Conservation (phyloP, 2,888 invertebrate genomes). For the Rhagophthalmus giganteus region DNA sequence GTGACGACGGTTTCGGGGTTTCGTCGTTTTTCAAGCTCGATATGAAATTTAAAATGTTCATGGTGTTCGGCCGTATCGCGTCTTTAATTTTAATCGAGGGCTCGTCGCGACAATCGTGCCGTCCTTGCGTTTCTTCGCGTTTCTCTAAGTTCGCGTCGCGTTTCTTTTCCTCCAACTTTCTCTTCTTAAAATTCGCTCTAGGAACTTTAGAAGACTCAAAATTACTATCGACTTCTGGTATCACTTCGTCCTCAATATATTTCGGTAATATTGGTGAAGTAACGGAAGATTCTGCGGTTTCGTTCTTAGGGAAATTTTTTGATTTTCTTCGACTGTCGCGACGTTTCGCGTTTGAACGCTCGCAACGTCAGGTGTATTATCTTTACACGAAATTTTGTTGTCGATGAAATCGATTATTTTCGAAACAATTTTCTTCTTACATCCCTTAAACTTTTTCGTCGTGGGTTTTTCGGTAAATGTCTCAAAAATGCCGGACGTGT, state of each 20-base stretch:
- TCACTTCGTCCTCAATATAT: conserved; percentile 46
- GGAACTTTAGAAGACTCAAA: conserved; percentile 13
- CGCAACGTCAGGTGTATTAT: not conserved
- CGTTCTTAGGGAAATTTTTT: not conserved
- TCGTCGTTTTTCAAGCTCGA: conserved; percentile 8
- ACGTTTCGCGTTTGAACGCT: not conserved
- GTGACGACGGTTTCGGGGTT: too few relatives aligned
- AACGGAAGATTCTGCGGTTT: conserved; percentile 5
- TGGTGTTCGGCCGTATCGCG: not conserved
- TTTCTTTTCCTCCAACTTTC: not conserved
- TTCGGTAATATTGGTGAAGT: conserved; percentile 46
- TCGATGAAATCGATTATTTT: conserved; percentile 44
- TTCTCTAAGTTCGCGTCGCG: not conserved
- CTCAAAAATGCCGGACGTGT: conserved; percentile 35
- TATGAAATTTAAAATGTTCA: conserved; percentile 16
- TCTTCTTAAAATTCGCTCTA: conserved; percentile 21
- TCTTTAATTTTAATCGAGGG: not conserved
- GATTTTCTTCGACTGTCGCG: not conserved
- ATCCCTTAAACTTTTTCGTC: conserved; percentile 23
- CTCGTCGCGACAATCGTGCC: too few relatives aligned
- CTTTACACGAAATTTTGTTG: conserved; percentile 19
- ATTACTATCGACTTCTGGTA: too few relatives aligned
- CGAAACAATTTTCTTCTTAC: conserved; percentile 46
- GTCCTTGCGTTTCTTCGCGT: not conserved
- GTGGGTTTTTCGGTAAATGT: conserved; percentile 23